Conservation (phyloP, 2,888 invertebrate species). For the Dendrolimus pini region DNA sequence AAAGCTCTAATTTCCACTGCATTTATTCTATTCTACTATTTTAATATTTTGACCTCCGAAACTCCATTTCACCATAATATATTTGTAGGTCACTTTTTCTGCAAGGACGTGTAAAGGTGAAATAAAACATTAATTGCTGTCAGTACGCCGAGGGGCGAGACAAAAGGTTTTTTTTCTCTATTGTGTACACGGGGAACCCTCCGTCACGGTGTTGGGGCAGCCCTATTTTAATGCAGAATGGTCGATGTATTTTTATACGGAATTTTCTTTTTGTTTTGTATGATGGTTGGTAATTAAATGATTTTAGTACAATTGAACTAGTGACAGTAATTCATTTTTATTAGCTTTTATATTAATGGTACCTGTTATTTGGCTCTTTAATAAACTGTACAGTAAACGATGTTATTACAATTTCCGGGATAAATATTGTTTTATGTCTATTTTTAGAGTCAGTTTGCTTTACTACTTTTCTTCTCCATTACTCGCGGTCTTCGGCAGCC, state of each 20-base stretch:
- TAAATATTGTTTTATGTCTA: too few relatives aligned
- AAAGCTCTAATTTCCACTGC: too few relatives aligned
- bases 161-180: slow-evolving; percentile 63
- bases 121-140: slow-evolving; percentile 72
- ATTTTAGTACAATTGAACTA: slow-evolving; percentile 4
- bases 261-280: slow-evolving; percentile 3
- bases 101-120: slow-evolving; percentile 41
- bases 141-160: slow-evolving; percentile 50
- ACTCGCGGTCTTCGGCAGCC: too few relatives aligned
- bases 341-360: background rate
- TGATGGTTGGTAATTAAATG: slow-evolving; percentile 1
- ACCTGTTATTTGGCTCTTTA: too few relatives aligned
- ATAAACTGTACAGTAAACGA: too few relatives aligned
- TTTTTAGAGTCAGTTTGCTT: too few relatives aligned
- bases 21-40: too few relatives aligned
- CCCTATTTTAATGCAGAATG: slow-evolving; percentile 24
- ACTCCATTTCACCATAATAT: too few relatives aligned
- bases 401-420: too few relatives aligned
- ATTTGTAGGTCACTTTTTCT: background rate
- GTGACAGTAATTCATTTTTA: background rate
- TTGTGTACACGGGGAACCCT: slow-evolving; percentile 52
- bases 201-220: slow-evolving; percentile 47
- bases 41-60: too few relatives aligned
- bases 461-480: too few relatives aligned
- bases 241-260: slow-evolving; percentile 5